Conservation (phyloP, 2,888 invertebrate species). For the Andricus quercusramuli region DNA sequence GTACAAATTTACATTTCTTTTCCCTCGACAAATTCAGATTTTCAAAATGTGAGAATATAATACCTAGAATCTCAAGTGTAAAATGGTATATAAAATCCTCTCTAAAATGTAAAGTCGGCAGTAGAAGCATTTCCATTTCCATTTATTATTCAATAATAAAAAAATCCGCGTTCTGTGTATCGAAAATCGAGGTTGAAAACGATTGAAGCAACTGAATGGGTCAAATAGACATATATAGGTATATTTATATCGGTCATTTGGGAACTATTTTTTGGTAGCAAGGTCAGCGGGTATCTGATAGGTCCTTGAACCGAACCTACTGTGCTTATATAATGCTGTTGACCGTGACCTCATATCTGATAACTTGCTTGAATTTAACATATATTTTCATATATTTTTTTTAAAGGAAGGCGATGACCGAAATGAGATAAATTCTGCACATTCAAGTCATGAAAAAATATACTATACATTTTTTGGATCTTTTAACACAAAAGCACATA, state of each 20-base stretch:
- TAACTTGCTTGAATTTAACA: not conserved
- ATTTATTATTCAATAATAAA: not conserved
- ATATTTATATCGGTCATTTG: not conserved
- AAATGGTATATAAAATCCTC: not conserved
- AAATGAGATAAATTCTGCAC: no score
- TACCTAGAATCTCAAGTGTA: not conserved
- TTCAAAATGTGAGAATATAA: not conserved
- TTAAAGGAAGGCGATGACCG: no score
- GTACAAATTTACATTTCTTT: not conserved
- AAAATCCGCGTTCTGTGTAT: not conserved
- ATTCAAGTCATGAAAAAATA: no score
- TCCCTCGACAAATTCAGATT: not conserved
- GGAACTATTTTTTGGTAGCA: not conserved
- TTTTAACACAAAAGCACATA: no score
- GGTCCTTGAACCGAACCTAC: not conserved
- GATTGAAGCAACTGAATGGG: not conserved
- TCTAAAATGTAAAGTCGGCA: not conserved
- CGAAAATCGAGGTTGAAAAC: not conserved
- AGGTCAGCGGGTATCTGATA: not conserved
- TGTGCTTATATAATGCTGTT: not conserved
- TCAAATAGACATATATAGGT: not conserved
- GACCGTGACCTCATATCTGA: not conserved
- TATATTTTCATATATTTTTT: not conserved
- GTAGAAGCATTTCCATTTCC: not conserved
- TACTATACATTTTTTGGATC: no score